Evolutionary conservation across 2,113 vertebrate species (phyloP).

Genomic region (Manacus vitellinus): DNA sequence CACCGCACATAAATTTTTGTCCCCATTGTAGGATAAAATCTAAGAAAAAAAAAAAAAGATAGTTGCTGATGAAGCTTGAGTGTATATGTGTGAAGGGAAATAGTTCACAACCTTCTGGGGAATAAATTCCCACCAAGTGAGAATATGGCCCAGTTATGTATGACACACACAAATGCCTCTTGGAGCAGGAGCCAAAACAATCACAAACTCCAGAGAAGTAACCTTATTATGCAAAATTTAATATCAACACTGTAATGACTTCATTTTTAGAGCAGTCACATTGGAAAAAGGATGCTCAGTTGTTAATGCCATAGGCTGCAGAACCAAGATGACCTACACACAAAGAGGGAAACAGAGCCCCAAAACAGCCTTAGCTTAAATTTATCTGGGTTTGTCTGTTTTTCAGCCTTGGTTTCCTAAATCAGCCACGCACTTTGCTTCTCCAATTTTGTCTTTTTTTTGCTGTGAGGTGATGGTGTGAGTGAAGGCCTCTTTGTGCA

Average conservation of each 20-base stretch:
- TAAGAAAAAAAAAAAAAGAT: neutral
- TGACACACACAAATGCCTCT: neutral
- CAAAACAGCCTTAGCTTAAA: neutral
- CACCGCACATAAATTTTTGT: neutral
- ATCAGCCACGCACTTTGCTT: neutral
- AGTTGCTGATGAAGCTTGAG: neutral
- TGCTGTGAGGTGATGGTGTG: neutral
- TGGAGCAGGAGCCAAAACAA: neutral
- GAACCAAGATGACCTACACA: neutral
- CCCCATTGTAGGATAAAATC: neutral
- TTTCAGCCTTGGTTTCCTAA: neutral
- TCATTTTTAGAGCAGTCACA: neutral
- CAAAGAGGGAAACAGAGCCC: neutral
- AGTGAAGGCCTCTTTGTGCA: rapidly evolving
- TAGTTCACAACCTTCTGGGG: neutral
- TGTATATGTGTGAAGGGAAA: neutral
- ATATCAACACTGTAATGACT: neutral
- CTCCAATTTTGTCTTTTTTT: neutral
- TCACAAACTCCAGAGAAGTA: neutral
- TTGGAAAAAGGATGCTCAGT: neutral
- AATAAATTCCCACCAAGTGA: neutral
- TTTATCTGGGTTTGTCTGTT: neutral
- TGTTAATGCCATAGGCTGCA: neutral
- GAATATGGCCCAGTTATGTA: rapidly evolving
- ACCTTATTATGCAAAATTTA: neutral